These are phyloP conservation scores for Rhinichthys osculus DNA, from an alignment of 2,797 vertebrate species.

Conservation along the genomic window DNA sequence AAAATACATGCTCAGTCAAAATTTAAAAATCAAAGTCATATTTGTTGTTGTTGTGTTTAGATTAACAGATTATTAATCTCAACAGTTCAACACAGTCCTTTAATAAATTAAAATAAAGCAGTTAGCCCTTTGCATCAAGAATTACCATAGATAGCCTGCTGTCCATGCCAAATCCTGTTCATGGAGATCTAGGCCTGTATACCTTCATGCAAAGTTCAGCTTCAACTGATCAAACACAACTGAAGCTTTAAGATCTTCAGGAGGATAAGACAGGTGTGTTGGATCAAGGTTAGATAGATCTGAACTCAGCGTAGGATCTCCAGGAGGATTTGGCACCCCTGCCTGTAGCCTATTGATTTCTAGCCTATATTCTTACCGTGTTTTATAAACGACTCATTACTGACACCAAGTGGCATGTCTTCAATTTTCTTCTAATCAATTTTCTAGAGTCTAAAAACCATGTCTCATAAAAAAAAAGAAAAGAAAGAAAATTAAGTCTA, in stretches of 20 bases:
- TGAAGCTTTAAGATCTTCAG: background rate
- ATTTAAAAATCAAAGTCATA: background rate
- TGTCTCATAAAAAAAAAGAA: background rate
- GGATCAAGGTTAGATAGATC: background rate
- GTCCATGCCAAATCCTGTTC: background rate
- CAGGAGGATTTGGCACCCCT: background rate
- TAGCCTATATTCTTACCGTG: background rate
- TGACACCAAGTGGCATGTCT: background rate
- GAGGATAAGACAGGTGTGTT: background rate
- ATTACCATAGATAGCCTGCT: too few species aligned
- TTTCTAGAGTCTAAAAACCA: background rate
- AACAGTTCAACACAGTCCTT: background rate
- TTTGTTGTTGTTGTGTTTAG: background rate
- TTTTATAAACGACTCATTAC: slow-evolving; percentile 18
- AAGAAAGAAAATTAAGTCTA: background rate
- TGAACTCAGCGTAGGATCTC: background rate
- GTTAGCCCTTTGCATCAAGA: background rate
- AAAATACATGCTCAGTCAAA: background rate
- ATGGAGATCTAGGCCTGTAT: background rate
- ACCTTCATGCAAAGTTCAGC: background rate
- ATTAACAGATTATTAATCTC: background rate
- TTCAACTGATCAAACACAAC: background rate
- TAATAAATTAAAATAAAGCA: background rate
- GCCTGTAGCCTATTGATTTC: too few species aligned
- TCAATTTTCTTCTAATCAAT: too few species aligned